Base-by-base conservation (phyloP, 2,888 invertebrate genomes). In the Galerucella calmariensis region DNA sequence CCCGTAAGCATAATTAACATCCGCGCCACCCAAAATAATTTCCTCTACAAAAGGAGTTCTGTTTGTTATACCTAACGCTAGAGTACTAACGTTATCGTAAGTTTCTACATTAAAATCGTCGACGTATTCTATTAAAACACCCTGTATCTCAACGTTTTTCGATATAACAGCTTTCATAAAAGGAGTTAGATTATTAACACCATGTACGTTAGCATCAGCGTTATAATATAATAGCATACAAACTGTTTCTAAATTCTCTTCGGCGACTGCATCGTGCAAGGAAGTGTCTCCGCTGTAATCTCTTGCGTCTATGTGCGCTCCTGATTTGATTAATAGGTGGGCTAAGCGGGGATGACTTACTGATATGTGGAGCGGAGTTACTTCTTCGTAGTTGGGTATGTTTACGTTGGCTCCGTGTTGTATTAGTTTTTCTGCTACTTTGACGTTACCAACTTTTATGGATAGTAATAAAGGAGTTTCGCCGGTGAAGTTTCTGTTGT, bases 181-280 rank as follows among this genome's bases (percentile, higher is more conserved):
- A 10, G 84, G 82, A 8, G 83, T 83, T 20, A 81, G 67, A 69
- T 75, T 68, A 68, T 81, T 80, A n/a, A 78, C 79, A 41, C 80
- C 78, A 10, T 59, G 48, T 27, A 79, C 68, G 44, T 81, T 80
- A 4, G 81, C 77, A 72, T 85, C 84, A 35, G 84, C 84, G 69
- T 80, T 79, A 68, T 83, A 83, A 75, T 81, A 84, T 2, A 85
- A 75, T 16, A 85, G 71, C 82, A 84, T 81, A 69, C 82, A 82
- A 14, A 84, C 80, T 11, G 79, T 76, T 74, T 84, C 83, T 2
- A 81, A 16, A 66, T 74, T 79, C 44, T 77, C 78, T 56, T 77
- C 75, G 14, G 69, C 76, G 9, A 82, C 79, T 8, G 83, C 83
- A 61, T 81, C 79, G 75, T 83, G 82, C 20, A 85, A 73, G 1